A percentile compares a stretch with the other conserved stretches of the same genome.
phyloP scores from a whole-genome alignment of 2,797 vertebrate species.

The Acestrorhynchus altus region DNA sequence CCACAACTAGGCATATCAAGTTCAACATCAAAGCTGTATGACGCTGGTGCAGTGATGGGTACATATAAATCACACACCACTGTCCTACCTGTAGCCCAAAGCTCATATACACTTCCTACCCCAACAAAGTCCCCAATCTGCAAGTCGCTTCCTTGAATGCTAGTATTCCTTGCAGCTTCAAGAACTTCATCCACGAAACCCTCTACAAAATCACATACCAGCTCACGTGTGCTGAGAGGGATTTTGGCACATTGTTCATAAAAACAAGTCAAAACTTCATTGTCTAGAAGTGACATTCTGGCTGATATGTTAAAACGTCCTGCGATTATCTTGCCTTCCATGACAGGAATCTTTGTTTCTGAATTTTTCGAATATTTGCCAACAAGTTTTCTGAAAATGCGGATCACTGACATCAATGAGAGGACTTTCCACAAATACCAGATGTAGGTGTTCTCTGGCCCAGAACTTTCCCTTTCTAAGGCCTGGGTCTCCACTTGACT shows the following conservation, averaged over 20 bases:
- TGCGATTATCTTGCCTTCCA: constrained; percentile 62
- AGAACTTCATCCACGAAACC: constrained; percentile 89
- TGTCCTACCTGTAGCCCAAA: constrained; percentile 80
- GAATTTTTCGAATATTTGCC: constrained; percentile 71
- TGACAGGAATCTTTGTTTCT: constrained; percentile 63
- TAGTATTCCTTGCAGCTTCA: constrained; percentile 80
- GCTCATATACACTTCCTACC: constrained; percentile 79
- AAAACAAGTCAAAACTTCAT: constrained; percentile 75
- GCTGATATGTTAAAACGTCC: constrained; percentile 60
- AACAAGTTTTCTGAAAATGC: constrained; percentile 81
- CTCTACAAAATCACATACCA: constrained; percentile 86
- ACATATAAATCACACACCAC: constrained; percentile 82
- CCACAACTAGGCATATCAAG: constrained; percentile 77
- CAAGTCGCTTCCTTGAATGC: constrained; percentile 77
- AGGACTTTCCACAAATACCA: constrained; percentile 84
- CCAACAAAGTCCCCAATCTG: constrained; percentile 84
- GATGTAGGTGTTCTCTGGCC: constrained; percentile 49
- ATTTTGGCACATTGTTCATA: constrained; percentile 79
- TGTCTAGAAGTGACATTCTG: constrained; percentile 75
- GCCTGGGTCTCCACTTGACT: not conserved
- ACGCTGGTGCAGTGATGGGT: constrained; percentile 80
- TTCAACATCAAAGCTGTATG: constrained; percentile 78
- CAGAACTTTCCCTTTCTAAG: not conserved
- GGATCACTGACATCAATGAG: constrained; percentile 81
- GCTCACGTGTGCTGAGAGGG: constrained; percentile 71